A percentile compares a stretch with the other conserved stretches of the same genome.
phyloP scores from a whole-genome alignment of 2,797 vertebrate genomes.

The Melanotaenia nigrans region DNA sequence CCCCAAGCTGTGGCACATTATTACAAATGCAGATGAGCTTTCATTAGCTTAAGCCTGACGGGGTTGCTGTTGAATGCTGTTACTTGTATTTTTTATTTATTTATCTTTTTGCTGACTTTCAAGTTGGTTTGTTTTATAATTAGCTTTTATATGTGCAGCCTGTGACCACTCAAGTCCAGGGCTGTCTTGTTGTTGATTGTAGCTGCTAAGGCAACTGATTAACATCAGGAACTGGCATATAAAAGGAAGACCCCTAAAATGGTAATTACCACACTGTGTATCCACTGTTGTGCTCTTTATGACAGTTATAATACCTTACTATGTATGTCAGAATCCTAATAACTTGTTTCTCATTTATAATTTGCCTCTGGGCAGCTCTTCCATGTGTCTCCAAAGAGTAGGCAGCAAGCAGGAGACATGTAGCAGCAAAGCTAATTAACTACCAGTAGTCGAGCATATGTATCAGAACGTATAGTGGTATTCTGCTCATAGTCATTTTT shows the following conservation, averaged over 20 bases:
- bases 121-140: slow-evolving; percentile 12
- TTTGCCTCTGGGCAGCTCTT: slow-evolving; percentile 80
- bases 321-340: slow-evolving; percentile 84
- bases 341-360: slow-evolving; percentile 81
- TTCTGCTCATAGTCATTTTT: slow-evolving; percentile 42
- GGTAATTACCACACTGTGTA: slow-evolving; percentile 64
- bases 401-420: slow-evolving; percentile 72
- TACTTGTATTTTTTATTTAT: not conserved
- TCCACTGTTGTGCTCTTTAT: slow-evolving; percentile 70
- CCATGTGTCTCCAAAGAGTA: slow-evolving; percentile 74
- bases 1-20: slow-evolving; percentile 57
- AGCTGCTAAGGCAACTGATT: slow-evolving; percentile 32
- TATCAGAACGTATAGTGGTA: slow-evolving; percentile 47
- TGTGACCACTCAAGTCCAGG: slow-evolving; percentile 29
- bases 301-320: slow-evolving; percentile 77
- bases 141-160: slow-evolving; percentile 21
- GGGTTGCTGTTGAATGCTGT: slow-evolving; percentile 18
- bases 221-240: slow-evolving; percentile 17
- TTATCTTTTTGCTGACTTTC: slow-evolving; percentile 47
- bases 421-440: slow-evolving; percentile 80
- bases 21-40: slow-evolving; percentile 71
- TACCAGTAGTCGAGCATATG: slow-evolving; percentile 69
- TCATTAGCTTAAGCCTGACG: slow-evolving; percentile 59
- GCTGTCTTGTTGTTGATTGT: slow-evolving; percentile 27
- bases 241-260: slow-evolving; percentile 51